A percentile compares a stretch with the other conserved stretches of the same genome.
Evolutionary conservation across 2,113 vertebrate species (phyloP).

Genomic region (Burhinus bistriatus): DNA sequence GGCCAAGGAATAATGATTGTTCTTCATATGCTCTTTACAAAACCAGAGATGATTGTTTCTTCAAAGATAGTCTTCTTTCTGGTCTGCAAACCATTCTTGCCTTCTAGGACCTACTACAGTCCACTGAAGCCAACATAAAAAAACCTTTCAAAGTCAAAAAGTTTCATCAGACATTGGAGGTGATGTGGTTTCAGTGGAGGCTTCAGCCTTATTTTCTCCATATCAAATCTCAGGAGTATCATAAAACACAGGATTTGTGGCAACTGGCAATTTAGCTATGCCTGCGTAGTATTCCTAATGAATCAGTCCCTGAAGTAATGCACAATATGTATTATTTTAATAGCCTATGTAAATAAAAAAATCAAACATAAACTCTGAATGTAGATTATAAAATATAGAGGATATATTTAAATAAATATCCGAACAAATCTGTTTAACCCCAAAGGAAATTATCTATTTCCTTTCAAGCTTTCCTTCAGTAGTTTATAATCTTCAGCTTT

Average conservation of each 20-base stretch:
- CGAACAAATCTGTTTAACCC: not conserved
- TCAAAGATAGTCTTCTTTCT: not conserved
- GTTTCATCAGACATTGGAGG: not conserved
- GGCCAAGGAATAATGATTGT: not conserved
- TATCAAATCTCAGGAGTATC: conserved; percentile 16
- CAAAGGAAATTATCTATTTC: not conserved
- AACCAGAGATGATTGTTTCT: not conserved
- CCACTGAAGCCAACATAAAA: not conserved
- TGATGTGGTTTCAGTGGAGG: not conserved
- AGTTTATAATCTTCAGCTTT: conserved; percentile 34
- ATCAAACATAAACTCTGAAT: not conserved
- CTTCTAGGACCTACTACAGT: not conserved
- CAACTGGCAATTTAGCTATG: not conserved
- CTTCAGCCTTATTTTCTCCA: conserved; percentile 38
- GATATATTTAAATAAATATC: conserved; percentile 1
- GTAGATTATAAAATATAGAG: conserved; percentile 5
- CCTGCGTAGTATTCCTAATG: not conserved
- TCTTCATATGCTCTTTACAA: not conserved
- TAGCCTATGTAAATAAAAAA: conserved; percentile 15
- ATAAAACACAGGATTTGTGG: not conserved
- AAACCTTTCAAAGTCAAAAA: not conserved
- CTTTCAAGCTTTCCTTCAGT: conserved; percentile 41
- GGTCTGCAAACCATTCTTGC: conserved; percentile 7
- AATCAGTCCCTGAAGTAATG: conserved; percentile 30
- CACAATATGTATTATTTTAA: conserved; percentile 26